Evolutionary conservation across 2,113 vertebrate genomes (phyloP).

Genomic region (Lagopus leucura): DNA sequence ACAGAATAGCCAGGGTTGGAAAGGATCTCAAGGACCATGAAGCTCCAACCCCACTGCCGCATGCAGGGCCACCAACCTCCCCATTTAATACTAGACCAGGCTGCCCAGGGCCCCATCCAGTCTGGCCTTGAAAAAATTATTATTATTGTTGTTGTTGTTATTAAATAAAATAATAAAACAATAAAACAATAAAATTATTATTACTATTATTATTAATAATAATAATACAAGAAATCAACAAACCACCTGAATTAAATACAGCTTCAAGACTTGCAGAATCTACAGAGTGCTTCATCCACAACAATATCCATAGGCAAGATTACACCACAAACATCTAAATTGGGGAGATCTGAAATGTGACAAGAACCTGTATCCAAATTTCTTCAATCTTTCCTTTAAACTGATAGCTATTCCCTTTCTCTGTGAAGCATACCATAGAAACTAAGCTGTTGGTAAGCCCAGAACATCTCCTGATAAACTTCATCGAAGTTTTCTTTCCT

Average conservation of each 20-base stretch:
- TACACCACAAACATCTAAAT: not conserved
- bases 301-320: not conserved
- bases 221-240: not conserved
- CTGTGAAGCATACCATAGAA: not conserved
- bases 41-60: too few relatives aligned
- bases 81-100: too few relatives aligned
- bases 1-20: too few relatives aligned
- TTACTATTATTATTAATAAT: too few relatives aligned
- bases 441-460: not conserved
- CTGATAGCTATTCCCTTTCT: not conserved
- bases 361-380: not conserved
- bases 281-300: not conserved
- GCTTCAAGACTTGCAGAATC: not conserved
- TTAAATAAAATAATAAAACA: too few relatives aligned
- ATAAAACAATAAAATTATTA: too few relatives aligned
- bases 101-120: too few relatives aligned
- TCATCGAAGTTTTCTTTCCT: not conserved
- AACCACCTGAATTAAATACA: not conserved
- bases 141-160: too few relatives aligned
- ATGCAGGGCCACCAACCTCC: too few relatives aligned
- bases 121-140: too few relatives aligned
- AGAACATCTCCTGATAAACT: not conserved
- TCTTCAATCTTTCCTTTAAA: not conserved
- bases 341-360: not conserved
- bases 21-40: too few relatives aligned